Percentiles rank a stretch among this genome's conserved stretches.
These are phyloP conservation scores for Trichosurus vulpecula DNA, from an alignment of 2,797 vertebrate species.

Conservation along the genomic window DNA sequence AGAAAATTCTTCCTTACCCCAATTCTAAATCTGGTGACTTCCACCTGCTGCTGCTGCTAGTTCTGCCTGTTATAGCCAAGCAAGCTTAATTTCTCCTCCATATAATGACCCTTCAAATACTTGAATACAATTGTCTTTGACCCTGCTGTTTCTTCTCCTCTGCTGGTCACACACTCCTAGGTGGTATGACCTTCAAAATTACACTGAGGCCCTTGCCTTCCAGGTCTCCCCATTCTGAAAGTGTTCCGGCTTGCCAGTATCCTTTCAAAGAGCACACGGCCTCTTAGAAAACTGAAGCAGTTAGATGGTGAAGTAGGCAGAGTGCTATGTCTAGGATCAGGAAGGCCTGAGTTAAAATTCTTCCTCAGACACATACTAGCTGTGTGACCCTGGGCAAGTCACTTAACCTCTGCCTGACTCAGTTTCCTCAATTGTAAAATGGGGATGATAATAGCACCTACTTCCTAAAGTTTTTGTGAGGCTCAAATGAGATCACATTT, in stretches of 20 bases:
- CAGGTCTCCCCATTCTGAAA: not conserved
- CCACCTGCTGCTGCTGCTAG: not conserved
- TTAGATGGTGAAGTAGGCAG: not conserved
- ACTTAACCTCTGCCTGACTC: not conserved
- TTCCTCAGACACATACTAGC: not conserved
- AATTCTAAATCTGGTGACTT: not conserved
- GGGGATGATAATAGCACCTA: not conserved
- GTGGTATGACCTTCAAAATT: not conserved
- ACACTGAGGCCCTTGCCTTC: not conserved
- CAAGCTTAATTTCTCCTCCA: not conserved
- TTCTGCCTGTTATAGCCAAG: not conserved
- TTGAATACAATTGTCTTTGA: not conserved
- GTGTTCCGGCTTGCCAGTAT: not conserved
- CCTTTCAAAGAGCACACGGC: not conserved
- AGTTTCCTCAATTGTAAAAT: not conserved
- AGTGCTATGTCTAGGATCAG: not conserved
- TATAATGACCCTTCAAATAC: not conserved
- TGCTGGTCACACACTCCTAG: not conserved
- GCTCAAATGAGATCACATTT: not conserved
- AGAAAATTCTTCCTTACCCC: not conserved
- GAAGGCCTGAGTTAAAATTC: not conserved
- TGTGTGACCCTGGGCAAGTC: not conserved
- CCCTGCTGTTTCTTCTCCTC: not conserved
- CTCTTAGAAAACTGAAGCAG: not conserved
- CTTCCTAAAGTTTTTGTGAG: not conserved